phyloP scores from a whole-genome alignment of 2,113 vertebrate genomes.

The Sardina pilchardus region DNA sequence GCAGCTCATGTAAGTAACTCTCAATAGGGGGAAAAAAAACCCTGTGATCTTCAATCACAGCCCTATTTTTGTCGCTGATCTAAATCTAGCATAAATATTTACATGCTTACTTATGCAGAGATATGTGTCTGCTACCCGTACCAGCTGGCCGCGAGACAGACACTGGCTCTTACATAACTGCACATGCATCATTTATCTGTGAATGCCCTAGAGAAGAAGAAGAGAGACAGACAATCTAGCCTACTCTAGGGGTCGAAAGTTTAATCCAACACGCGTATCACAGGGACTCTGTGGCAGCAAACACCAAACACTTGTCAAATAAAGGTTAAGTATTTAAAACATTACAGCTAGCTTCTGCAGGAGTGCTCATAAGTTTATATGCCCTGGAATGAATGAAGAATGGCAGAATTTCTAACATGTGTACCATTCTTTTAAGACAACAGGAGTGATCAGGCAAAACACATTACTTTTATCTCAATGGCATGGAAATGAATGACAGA shows the following conservation, averaged over 20 bases:
- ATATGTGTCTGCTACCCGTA: background rate
- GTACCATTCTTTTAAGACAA: too few species aligned
- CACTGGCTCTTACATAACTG: background rate
- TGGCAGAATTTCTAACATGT: too few species aligned
- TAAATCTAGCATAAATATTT: conserved; percentile 9
- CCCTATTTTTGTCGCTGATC: background rate
- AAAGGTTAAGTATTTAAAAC: background rate
- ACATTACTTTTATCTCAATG: too few species aligned
- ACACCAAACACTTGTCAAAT: conserved; percentile 4
- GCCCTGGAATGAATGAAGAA: too few species aligned
- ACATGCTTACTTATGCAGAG: conserved; percentile 16
- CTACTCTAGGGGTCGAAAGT: background rate
- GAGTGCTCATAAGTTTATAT: too few species aligned
- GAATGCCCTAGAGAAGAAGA: background rate
- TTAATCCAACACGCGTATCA: background rate
- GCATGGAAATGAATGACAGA: too few species aligned
- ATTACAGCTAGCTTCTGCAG: background rate
- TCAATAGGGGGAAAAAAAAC: background rate
- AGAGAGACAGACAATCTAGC: background rate
- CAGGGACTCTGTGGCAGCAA: background rate
- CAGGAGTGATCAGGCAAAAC: too few species aligned
- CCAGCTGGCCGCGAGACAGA: background rate
- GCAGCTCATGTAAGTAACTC: background rate
- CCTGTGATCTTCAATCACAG: background rate
- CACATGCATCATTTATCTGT: conserved; percentile 1